A percentile compares a stretch with the other conserved stretches of the same genome.
Conservation (phyloP, 1,140 invertebrate genomes). For the Brachionus rubens region DNA sequence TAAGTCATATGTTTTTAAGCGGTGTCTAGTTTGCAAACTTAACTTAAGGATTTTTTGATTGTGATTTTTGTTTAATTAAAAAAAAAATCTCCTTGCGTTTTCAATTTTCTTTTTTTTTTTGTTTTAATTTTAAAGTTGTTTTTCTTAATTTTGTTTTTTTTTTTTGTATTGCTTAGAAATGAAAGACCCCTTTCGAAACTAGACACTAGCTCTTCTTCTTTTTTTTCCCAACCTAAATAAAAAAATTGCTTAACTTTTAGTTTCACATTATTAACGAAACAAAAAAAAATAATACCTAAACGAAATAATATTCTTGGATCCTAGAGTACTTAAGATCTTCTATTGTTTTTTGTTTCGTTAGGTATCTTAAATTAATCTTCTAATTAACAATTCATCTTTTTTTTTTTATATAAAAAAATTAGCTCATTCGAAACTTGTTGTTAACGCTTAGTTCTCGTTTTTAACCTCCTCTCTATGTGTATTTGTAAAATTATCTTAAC, state of each 20-base stretch:
- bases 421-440: slow-evolving; percentile 19
- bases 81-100: no score
- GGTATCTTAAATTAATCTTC: slow-evolving; percentile 36
- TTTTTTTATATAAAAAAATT: slow-evolving; percentile 29
- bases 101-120: background rate
- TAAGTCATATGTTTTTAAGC: slow-evolving; percentile 2
- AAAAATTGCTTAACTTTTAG: no score
- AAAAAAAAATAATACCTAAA: background rate
- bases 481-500: no score
- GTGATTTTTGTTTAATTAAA: background rate
- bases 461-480: no score
- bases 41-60: slow-evolving; percentile 11
- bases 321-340: no score
- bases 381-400: slow-evolving; percentile 36
- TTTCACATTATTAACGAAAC: background rate
- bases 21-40: background rate
- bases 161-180: no score
- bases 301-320: background rate
- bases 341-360: no score
- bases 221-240: no score
- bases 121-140: background rate
- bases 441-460: background rate
- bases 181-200: no score
- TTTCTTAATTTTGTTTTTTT: no score
- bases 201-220: no score